phyloP scores from a whole-genome alignment of 2,113 vertebrate genomes.

The Gambusia affinis region DNA sequence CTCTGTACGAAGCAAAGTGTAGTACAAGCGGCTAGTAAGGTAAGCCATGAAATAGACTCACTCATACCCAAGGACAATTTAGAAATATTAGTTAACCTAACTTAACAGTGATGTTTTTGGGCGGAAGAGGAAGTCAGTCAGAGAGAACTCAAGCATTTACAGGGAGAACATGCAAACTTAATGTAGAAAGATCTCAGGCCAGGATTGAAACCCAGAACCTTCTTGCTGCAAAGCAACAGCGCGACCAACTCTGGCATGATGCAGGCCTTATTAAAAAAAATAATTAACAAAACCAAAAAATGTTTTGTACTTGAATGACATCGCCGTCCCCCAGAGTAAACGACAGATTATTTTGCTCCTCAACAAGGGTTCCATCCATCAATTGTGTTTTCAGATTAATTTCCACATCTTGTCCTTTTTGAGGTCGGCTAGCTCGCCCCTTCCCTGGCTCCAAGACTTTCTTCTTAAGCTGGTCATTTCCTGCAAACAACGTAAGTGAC shows the following conservation, averaged over 20 bases:
- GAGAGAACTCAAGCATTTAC: too few species aligned
- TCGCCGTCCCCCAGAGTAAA: conserved; percentile 95
- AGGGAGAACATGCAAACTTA: neutral
- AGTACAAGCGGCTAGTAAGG: too few species aligned
- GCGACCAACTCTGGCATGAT: neutral
- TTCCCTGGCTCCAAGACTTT: conserved; percentile 85
- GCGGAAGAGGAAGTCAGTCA: too few species aligned
- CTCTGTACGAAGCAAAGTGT: too few species aligned
- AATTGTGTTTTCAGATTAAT: conserved; percentile 83
- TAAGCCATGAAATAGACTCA: too few species aligned
- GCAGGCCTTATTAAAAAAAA: neutral
- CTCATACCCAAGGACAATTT: too few species aligned
- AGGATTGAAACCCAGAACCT: too few species aligned
- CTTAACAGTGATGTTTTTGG: too few species aligned
- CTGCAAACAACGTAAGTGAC: conserved; percentile 63
- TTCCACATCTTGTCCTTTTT: conserved; percentile 89
- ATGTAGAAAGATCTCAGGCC: too few species aligned
- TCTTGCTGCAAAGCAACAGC: neutral
- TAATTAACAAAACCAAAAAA: neutral
- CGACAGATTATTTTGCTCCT: conserved; percentile 79
- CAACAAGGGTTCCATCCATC: conserved; percentile 81
- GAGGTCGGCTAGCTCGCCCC: conserved; percentile 82
- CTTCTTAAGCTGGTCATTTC: conserved; percentile 88
- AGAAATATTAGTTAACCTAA: too few species aligned
- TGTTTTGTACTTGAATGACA: conserved; percentile 88